A percentile compares a stretch with the other conserved stretches of the same genome.
These are phyloP conservation scores for Lepidochitona cinerea DNA, from an alignment of 2,888 invertebrate species.

Conservation along the genomic window DNA sequence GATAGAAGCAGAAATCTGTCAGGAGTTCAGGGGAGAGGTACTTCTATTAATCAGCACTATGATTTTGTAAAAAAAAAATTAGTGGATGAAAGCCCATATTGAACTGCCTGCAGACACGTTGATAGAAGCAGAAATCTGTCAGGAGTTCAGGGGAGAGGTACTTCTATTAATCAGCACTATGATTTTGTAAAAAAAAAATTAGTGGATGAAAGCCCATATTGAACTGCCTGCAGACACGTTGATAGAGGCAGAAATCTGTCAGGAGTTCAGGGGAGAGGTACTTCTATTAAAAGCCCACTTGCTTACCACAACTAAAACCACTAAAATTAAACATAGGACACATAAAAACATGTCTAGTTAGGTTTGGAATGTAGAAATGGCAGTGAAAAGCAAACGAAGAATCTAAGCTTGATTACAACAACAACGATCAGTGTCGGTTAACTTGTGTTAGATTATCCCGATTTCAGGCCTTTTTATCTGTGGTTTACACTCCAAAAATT, in stretches of 20 bases:
- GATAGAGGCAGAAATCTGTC: conserved; percentile 82
- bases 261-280: conserved; percentile 78
- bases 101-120: conserved; percentile 81
- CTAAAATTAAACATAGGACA: no score
- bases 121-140: conserved; percentile 81
- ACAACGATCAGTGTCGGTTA: no score
- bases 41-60: background rate
- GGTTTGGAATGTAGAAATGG: no score
- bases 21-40: conserved; percentile 78
- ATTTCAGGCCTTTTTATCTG: no score
- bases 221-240: conserved; percentile 81
- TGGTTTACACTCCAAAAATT: no score
- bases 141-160: conserved; percentile 78
- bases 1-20: conserved; percentile 81
- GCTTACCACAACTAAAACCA: no score
- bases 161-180: background rate
- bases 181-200: no score
- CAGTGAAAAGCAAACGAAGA: no score
- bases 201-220: conserved; percentile 68
- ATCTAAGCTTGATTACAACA: no score
- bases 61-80: no score
- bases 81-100: conserved; percentile 68
- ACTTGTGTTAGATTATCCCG: no score
- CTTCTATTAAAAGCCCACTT: background rate
- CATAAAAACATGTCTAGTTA: no score